Evolutionary conservation across 2,113 vertebrate genomes (phyloP).

Genomic region (Cyanoderma ruficeps): DNA sequence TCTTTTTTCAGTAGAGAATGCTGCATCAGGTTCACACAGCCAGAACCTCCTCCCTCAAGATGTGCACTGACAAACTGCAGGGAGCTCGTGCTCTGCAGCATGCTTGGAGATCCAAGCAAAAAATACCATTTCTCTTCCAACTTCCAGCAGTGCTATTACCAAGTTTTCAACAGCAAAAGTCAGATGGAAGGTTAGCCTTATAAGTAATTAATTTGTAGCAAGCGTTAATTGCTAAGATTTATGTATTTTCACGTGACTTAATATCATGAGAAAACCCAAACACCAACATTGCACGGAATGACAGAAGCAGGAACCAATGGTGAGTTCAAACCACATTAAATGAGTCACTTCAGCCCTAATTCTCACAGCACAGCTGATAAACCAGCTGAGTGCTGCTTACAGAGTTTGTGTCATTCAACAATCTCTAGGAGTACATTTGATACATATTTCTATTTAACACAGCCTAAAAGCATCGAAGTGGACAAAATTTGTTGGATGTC

Average conservation of each 20-base stretch:
- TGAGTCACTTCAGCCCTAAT: not conserved
- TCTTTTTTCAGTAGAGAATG: not conserved
- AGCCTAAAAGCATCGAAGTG: not conserved
- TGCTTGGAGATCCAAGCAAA: not conserved
- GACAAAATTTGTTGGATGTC: not conserved
- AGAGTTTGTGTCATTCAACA: not conserved
- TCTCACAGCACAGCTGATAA: not conserved
- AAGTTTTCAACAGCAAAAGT: not conserved
- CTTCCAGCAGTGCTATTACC: not conserved
- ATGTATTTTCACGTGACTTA: not conserved
- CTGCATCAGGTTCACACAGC: not conserved
- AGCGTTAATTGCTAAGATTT: not conserved
- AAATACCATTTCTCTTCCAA: not conserved
- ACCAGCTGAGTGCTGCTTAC: not conserved
- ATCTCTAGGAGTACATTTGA: not conserved
- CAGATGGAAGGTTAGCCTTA: not conserved
- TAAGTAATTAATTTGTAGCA: not conserved
- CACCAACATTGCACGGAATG: not conserved
- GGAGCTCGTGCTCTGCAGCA: not conserved
- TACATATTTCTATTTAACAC: not conserved
- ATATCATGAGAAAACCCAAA: not conserved
- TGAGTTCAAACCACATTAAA: not conserved
- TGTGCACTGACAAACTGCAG: not conserved
- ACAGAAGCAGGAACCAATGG: not conserved
- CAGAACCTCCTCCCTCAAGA: not conserved